Base-by-base conservation (phyloP, 2,113 vertebrate genomes). In the Dicrurus megarhynchus region DNA sequence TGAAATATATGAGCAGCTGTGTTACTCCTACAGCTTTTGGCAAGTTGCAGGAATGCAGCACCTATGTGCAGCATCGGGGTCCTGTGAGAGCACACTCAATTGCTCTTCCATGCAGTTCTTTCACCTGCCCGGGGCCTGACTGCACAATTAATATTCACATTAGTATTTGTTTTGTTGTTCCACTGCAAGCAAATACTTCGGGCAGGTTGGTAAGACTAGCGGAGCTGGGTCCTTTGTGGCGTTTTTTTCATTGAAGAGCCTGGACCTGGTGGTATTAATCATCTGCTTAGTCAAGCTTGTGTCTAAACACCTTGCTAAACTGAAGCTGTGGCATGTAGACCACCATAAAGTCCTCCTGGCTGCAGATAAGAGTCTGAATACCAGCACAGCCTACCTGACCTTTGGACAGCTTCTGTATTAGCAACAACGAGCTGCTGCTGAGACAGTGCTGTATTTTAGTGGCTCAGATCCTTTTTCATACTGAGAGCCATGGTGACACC, bases 1-100 rank as follows among this genome's bases (percentile, higher is more conserved):
- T 94, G 92, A 90, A 96, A 93, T 87, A 49, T 39, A 75, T 56
- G 85, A 95, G 80, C 90, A 93, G 88, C 88, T 95, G 85, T 85
- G 92, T 80, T 93, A 79, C 90, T 93, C 85, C 92, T 71, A 74
- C 92, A 86, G 76, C 76, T 81, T 81, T 59, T 88, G 87, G 89
- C 87, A 88, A 80, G 61, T 56, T 89, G 70, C 80, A 85, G 78
- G 74, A 94, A 55, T 6, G 10, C 53, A 82, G 84, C 94, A 93
- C 93, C 74, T 94, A 74, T 90, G 91, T 6, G 11, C 67, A 88
- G 63, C 35, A 53, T 7, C 55, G 35, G 81, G 59, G 22, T 71
- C 84, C 70, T 87, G 32, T 19, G 68, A 82, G 59, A 91, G 53
- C 50, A 87, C 79, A 63, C 1, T 11, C 47, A 63, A 67, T 42